Evolutionary conservation across 2,113 vertebrate species (phyloP), one percentile per base, ranked within the genome.

Genomic region (Amia ocellicauda): DNA sequence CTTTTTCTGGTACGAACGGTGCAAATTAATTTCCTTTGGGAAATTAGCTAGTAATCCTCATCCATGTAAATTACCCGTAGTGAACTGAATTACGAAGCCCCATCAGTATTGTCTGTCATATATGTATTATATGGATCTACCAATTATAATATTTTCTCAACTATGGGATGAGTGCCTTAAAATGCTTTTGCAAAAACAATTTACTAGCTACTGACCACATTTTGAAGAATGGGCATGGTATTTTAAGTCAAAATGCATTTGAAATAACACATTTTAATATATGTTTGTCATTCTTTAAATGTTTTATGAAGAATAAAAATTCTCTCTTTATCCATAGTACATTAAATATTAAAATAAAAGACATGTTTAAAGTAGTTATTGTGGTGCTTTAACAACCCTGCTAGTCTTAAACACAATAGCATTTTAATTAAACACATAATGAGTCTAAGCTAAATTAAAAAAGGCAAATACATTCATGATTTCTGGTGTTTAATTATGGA

Each of bases 1-100:
- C 45, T 59, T 78, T 31, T 36, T 53, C 60, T 59, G 60, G 62
- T 72, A 65, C 50, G 65, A 72, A 58, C 67, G 55, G 65, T 55
- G 50, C 60, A 78, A 80, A 84, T 83, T 75, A 63, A 84, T 87
- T 80, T 84, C 85, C 80, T 79, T 14, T 19, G 78, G 83, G 81
- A 84, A 85, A 84, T 81, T 76, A 77, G 73, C 70, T 50, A 61
- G 75, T 77, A 69, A 83, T 82, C 70, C 40, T 10, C 62, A 45
- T 62, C 66, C 63, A 62, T 74, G 71, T 78, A 80, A 75, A 82
- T 86, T 70, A 49, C 52, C 72, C 50, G 51, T 74, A 69, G 58
- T 71, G 70, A 80, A 83, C 73, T 80, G 68, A 83, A 85, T 85
- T 78, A 79, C 68, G 62, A 20, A 36, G 57, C 58, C 49, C 67